Percentiles rank a stretch among this genome's conserved stretches.
Evolutionary conservation across 1,140 invertebrate genomes (phyloP).

Genomic region (Oncopodura yosiiana): DNA sequence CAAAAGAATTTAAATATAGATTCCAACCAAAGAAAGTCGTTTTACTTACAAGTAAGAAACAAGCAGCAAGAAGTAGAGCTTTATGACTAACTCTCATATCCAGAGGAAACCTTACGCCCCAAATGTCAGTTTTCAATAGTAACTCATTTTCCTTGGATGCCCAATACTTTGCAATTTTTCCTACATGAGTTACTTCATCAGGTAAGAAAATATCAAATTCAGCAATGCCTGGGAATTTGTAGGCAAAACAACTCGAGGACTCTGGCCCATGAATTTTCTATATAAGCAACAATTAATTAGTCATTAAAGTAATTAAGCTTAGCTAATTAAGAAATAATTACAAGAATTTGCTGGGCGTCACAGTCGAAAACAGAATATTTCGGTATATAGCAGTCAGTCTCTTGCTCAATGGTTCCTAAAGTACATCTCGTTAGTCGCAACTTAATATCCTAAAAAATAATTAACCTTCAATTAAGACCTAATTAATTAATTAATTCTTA

Average conservation of each 20-base stretch:
- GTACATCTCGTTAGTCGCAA: constrained; percentile 15
- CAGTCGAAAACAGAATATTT: constrained; percentile 18
- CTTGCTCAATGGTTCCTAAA: constrained; percentile 29
- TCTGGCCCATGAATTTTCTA: not conserved
- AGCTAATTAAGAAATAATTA: too few relatives aligned
- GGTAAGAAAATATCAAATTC: constrained; percentile 20
- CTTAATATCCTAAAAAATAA: constrained; percentile 16
- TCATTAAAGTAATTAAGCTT: too few relatives aligned
- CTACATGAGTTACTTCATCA: constrained; percentile 7
- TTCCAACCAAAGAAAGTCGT: not conserved
- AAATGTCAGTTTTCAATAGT: constrained; percentile 19
- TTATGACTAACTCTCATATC: constrained; percentile 23
- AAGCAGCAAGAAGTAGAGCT: constrained; percentile 16
- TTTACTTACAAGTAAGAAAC: constrained; percentile 17
- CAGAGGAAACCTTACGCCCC: constrained; percentile 23
- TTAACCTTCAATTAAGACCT: not conserved
- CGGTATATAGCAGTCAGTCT: constrained; percentile 19
- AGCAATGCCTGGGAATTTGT: not conserved
- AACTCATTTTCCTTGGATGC: constrained; percentile 22
- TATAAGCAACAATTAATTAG: too few relatives aligned
- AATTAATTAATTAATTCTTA: not conserved
- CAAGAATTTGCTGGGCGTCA: constrained; percentile 18
- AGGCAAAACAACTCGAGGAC: constrained; percentile 10
- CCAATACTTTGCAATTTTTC: constrained; percentile 29
- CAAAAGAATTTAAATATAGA: not conserved